Base-by-base conservation (phyloP, 2,113 vertebrate species). In the Theristicus caerulescens region DNA sequence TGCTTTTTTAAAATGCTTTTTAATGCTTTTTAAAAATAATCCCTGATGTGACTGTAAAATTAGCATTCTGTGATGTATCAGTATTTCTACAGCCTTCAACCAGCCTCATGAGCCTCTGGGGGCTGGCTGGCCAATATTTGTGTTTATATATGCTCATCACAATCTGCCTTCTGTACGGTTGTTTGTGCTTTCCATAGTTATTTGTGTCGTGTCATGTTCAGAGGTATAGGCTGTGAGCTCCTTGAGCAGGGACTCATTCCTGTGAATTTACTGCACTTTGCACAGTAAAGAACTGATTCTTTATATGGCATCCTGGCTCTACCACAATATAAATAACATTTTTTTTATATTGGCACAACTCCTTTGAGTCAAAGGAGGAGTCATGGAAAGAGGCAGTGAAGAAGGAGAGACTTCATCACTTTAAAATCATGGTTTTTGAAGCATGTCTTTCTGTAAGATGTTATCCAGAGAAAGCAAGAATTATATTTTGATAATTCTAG, bases 381-480 rank as follows among this genome's bases (percentile, higher is more conserved):
- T 66, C 34, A 82, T 0, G 0, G 52, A 92, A 93, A 62, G 54
- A 82, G 9, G 38, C n/a, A 64, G 55, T 42, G 83, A 88, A 82
- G 65, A 87, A 88, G 55, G 47, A 89, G 69, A 91, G 46, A 82
- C 73, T 84, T 94, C 71, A 80, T 73, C 91, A 66, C 69, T 65
- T 91, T 16, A 79, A 92, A 95, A 91, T 94, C 58, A 66, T 21
- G 11, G 1, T 0, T 14, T 91, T 70, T 94, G 71, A 81, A 94
- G 47, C 71, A 51, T 36, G 26, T 59, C 42, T 82, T 92, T 91
- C 42, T 66, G 24, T 44, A 62, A 84, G 71, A 66, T 77, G 46
- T 69, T 77, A 91, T 82, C 40, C 87, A 78, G 87, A 77, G 44
- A 90, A 91, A 91, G 29, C n/a, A 94, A 58, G 32, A 94, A 86